Percentiles rank a stretch among this genome's conserved stretches.
Conservation (phyloP, 35 echinoderm and acorn worm genomes). For the Ophiothrix spiculata region DNA sequence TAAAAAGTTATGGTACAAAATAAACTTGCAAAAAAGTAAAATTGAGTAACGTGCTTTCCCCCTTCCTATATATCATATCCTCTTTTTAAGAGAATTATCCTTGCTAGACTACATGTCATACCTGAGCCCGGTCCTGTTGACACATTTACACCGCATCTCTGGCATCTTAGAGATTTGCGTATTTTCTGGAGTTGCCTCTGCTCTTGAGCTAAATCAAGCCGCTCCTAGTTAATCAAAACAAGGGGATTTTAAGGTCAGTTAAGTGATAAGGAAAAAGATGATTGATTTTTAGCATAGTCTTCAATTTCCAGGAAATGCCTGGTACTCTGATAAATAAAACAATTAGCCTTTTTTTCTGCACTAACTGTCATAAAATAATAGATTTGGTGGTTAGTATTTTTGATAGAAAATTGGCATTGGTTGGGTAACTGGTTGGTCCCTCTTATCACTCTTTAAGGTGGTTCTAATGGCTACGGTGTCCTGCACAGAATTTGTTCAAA, state of each 20-base stretch:
- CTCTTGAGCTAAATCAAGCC: slow-evolving; percentile 72
- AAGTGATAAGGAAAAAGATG: neutral
- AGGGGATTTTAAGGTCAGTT: neutral
- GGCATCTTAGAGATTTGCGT: slow-evolving; percentile 43
- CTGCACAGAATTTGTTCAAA: too few relatives aligned
- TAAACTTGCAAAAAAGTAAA: too few relatives aligned
- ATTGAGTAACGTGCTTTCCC: too few relatives aligned
- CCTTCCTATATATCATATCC: too few relatives aligned
- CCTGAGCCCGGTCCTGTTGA: neutral
- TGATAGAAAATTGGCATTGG: neutral
- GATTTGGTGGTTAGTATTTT: neutral
- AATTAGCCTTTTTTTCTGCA: neutral
- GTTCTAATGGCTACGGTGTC: too few relatives aligned
- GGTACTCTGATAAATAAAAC: too few relatives aligned
- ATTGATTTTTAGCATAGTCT: neutral
- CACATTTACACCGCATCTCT: slow-evolving; percentile 38
- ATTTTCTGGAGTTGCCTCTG: slow-evolving; percentile 48
- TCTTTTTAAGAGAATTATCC: neutral
- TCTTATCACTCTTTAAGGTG: too few relatives aligned
- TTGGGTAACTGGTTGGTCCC: too few relatives aligned
- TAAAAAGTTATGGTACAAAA: too few relatives aligned
- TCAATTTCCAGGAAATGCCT: too few relatives aligned
- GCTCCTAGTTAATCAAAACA: slow-evolving; percentile 40
- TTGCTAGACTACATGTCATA: neutral
- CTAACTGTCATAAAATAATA: neutral